Evolutionary conservation across 2,797 vertebrate genomes (phyloP), one percentile per base, ranked within the genome.

Genomic region (Bradypodion pumilum): DNA sequence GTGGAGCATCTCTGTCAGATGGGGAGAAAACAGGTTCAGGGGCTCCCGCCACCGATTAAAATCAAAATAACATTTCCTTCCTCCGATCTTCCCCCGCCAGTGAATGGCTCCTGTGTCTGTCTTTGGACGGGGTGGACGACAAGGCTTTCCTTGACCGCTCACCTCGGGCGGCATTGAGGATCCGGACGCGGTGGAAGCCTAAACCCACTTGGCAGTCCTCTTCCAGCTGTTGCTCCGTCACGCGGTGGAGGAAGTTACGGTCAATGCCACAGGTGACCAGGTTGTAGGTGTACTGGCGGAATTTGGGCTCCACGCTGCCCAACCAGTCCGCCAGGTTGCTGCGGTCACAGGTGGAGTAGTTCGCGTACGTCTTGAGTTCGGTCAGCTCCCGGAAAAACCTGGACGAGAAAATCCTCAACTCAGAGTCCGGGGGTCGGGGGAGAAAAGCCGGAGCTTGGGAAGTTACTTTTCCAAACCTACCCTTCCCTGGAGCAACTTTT

Each of bases 321-420:
- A 99, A 93, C 98, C 98, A 99, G 94, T 99, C 99, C 0, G 98
- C 97, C 94, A 99, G 95, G 92, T 99, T 99, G 95, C 98, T 98
- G 78, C 96, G 98, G 94, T 99, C 99, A 0, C 99, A 99, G 0
- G 97, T 99, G 44, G 98, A 97, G 84, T 99, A 99, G 95, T 98
- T 98, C 78, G 98, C 97, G 0, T 98, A 98, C 0, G 97, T 99
- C 95, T 99, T 99, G 86, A 99, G 95, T 82, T 99, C 98, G 0
- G 96, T 97, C 83, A 99, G 93, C 85, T 99, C 98, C 89, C 98
- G 96, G 73, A 98, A 92, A 91, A 99, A 99, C 92, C 99, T 99
- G 92, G 1, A 8, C 2, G 32, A 4, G 13, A 82, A 37, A 70
- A 40, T n/a, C n/a, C n/a, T n/a, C n/a, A n/a, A n/a, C n/a, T n/a